Percentiles rank a stretch among this genome's conserved stretches.
phyloP scores from a whole-genome alignment of 2,888 invertebrate genomes.

The Aphidoletes aphidimyza region DNA sequence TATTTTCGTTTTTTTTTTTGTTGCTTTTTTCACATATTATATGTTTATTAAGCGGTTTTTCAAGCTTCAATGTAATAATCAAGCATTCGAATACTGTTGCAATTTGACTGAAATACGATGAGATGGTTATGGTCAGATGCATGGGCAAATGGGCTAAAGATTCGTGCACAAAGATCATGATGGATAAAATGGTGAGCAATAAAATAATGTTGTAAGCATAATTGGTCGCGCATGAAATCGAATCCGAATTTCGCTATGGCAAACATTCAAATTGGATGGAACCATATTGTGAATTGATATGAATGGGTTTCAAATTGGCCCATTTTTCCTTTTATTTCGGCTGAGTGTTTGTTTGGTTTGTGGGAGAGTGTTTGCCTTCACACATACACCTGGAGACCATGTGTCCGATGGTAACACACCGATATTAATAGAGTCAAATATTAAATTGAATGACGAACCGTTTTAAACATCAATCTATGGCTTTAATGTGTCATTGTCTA shows the following conservation, averaged over 20 bases:
- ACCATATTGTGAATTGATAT: not conserved
- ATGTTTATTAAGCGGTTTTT: no score
- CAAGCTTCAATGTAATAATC: no score
- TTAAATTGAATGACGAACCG: no score
- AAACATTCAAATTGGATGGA: slow-evolving; percentile 8
- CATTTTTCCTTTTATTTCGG: not conserved
- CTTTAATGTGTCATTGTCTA: no score
- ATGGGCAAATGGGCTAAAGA: not conserved
- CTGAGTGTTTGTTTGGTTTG: not conserved
- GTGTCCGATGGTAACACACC: not conserved
- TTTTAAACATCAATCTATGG: no score
- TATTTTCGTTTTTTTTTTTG: no score
- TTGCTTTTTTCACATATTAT: not conserved
- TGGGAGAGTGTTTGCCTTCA: not conserved
- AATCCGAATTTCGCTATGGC: no score
- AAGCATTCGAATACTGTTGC: no score
- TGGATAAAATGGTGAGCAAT: not conserved
- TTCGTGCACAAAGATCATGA: slow-evolving; percentile 10
- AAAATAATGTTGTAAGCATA: not conserved
- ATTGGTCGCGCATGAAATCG: not conserved
- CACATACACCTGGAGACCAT: not conserved
- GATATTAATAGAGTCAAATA: no score
- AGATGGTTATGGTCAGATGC: slow-evolving; percentile 20
- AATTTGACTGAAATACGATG: not conserved
- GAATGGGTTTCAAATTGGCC: slow-evolving; percentile 9